These are phyloP conservation scores for Trachelus tabidus DNA, from an alignment of 2,888 invertebrate species.

Conservation along the genomic window DNA sequence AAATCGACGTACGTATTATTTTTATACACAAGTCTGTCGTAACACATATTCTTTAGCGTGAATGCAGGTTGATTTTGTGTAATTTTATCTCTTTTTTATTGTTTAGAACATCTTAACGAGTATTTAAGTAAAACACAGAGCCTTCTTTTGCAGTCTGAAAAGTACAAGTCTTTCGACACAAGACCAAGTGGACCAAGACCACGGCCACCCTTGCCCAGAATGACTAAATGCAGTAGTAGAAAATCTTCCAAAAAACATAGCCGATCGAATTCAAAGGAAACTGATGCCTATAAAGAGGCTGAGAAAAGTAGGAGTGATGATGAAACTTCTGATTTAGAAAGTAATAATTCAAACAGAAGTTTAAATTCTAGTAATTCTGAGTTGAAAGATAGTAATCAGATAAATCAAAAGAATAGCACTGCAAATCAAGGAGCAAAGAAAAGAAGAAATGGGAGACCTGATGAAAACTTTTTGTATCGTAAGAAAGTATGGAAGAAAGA, in stretches of 20 bases:
- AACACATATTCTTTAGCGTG: neutral
- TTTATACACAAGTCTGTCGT: neutral
- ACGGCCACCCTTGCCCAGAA: slow-evolving; percentile 18
- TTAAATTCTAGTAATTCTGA: neutral
- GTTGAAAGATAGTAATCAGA: neutral
- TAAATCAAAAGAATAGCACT: neutral
- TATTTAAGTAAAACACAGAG: neutral
- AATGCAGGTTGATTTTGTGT: neutral
- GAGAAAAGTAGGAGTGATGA: neutral
- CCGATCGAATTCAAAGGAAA: neutral
- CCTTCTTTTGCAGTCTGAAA: slow-evolving; percentile 2
- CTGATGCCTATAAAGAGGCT: neutral
- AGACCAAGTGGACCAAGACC: slow-evolving; percentile 12
- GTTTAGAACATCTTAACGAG: neutral
- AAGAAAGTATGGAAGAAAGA: neutral
- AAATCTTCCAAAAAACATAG: neutral
- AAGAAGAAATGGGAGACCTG: neutral
- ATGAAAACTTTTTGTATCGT: neutral
- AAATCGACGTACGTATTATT: neutral
- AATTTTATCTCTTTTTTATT: neutral
- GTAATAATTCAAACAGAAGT: neutral
- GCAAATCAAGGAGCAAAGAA: neutral
- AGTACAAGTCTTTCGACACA: neutral
- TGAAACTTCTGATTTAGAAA: neutral
- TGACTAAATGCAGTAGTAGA: neutral